Evolutionary conservation across 2,113 vertebrate genomes (phyloP), one percentile per base, ranked within the genome.

Genomic region (Trematomus loennbergii): DNA sequence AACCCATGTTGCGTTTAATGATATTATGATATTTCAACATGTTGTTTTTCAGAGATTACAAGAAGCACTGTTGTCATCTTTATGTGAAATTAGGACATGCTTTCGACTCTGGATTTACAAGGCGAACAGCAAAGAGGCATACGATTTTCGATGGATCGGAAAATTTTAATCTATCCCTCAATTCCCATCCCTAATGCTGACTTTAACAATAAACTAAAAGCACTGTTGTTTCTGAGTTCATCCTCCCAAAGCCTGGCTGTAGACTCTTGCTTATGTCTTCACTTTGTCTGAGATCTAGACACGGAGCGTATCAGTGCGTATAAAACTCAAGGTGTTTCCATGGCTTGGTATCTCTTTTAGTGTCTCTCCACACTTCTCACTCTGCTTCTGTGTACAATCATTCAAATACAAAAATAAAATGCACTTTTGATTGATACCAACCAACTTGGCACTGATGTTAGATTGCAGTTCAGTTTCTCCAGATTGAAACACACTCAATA

Each of bases 361-460:
- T 60, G 17, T 70, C 15, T 22, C 46, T 52, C 6, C 11, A 29
- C 9, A 59, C 58, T 29, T 36, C 52, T 43, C 22, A 43, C 8
- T 29, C 7, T 64, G 20, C 3, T 43, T 72, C 33, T 22, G 4
- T 60, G 40, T 60, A 46, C 48, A 67, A 68, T 22, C 20, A 0
- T 9, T 11, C n/a, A 70, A 72, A 67, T 48, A n/a, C 33, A 22
- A 63, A 40, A 66, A 33, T 52, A 33, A 62, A 64, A 66, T 62
- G 55, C 15, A 15, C 2, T 0, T 79, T 61, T 53, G 65, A 78
- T 45, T 75, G 73, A 85, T 80, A 66, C n/a, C 9, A 22, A 61
- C 77, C 52, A 79, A 48, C 53, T 75, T 76, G 61, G 67, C 59
- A 68, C n/a, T 29, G 10, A 29, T 29, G 3, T 29, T 3, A 29